Percentiles rank a stretch among this genome's conserved stretches.
Evolutionary conservation across 2,797 vertebrate species (phyloP).

Genomic region (Emydoidea blandingii): DNA sequence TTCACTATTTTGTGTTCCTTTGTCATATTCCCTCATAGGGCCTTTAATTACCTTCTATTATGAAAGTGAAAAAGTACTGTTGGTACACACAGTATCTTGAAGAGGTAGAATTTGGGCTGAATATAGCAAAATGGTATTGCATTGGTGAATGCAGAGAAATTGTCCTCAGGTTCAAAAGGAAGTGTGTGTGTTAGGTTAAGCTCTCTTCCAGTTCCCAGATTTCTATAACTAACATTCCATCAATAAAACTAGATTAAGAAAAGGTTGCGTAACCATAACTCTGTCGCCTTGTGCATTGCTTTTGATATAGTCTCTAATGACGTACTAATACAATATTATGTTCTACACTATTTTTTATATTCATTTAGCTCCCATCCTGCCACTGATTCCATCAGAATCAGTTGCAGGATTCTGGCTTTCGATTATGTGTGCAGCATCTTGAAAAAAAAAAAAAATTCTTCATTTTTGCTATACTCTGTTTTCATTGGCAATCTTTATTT

Average conservation of each 20-base stretch:
- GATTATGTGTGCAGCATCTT: neutral
- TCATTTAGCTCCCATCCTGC: neutral
- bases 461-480: neutral
- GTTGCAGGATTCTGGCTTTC: neutral
- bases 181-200: no score
- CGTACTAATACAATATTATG: neutral
- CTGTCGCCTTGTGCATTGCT: neutral
- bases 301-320: neutral
- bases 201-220: neutral
- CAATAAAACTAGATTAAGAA: neutral
- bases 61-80: neutral
- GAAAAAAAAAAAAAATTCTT: neutral
- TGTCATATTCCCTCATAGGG: neutral
- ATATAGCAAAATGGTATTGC: neutral
- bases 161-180: neutral
- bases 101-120: neutral
- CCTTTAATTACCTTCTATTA: neutral
- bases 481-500: neutral
- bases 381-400: neutral
- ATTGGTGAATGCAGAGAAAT: neutral
- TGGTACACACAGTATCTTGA: neutral
- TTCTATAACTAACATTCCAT: neutral
- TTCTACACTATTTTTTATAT: neutral
- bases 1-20: neutral
- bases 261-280: neutral